Evolutionary conservation across 1,140 invertebrate species (phyloP).

Genomic region (Bombus huntii): DNA sequence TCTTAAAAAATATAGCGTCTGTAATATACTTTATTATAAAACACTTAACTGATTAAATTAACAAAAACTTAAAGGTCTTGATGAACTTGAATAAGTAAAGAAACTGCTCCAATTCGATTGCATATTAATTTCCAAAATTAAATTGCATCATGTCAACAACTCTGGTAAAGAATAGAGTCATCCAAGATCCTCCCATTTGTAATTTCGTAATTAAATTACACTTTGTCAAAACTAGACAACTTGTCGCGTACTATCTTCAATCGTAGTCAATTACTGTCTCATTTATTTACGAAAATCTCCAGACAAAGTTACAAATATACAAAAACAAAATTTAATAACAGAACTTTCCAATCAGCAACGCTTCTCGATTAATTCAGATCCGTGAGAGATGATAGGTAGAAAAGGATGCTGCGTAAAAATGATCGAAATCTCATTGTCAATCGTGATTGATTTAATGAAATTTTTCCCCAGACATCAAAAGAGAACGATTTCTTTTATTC

Average conservation of each 20-base stretch:
- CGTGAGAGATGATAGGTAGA: not conserved
- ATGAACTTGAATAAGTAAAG: not conserved
- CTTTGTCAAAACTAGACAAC: not conserved
- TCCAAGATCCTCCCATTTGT: not conserved
- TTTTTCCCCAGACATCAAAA: not conserved
- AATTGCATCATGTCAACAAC: not conserved
- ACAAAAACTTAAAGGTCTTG: too few relatives aligned
- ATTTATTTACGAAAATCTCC: not conserved
- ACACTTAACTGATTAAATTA: too few relatives aligned
- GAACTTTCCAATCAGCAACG: not conserved
- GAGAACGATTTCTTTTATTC: conserved; percentile 11
- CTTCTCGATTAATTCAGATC: not conserved
- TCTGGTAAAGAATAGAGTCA: not conserved
- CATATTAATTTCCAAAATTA: not conserved
- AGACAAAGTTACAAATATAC: not conserved
- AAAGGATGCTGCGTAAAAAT: too few relatives aligned
- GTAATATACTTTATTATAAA: too few relatives aligned
- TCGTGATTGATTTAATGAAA: not conserved
- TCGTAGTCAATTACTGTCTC: not conserved
- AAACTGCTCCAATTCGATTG: not conserved
- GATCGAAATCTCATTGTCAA: not conserved
- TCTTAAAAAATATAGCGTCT: too few relatives aligned
- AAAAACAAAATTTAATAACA: not conserved
- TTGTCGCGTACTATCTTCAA: too few relatives aligned
- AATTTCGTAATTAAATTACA: not conserved